Evolutionary conservation across 2,797 vertebrate genomes (phyloP), one percentile per base, ranked within the genome.

Genomic region (Sebastolobus alascanus): DNA sequence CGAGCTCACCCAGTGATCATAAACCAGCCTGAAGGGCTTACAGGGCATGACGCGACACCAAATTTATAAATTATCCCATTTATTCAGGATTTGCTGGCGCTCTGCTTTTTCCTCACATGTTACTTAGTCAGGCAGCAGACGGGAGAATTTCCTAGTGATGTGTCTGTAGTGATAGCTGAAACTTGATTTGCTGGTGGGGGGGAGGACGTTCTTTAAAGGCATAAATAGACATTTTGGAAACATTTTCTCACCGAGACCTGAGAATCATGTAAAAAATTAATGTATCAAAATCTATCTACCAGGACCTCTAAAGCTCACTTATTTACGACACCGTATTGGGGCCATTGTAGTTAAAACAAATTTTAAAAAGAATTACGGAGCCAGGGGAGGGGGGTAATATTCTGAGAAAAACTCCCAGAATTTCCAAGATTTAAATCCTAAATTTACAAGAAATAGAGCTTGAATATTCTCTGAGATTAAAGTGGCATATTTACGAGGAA

Each of bases 1-100:
- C 79, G 29, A 77, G 70, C 88, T 89, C 82, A 85, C 80, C 68
- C 77, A 29, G 80, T 78, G 89, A 92, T 89, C 91, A 88, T 93
- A 91, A 93, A 93, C 79, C 84, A 89, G 79, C 85, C 85, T 82
- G 84, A 89, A 85, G 83, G 79, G 79, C 89, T 90, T 73, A 63
- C 59, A 84, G 86, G 76, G 77, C 85, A 92, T 86, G 87, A 90
- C 79, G 74, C 75, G 85, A 86, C 80, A 89, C 71, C 60, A 68
- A 79, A 90, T 89, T 87, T 84, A 86, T 90, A 91, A 91, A 90
- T 87, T 84, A 87, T 90, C 82, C 88, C 80, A 83, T 92, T 93
- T 91, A 92, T 88, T 87, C 82, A 37, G 76, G 66, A 80, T 84
- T 85, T 86, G 79, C 78, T 88, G 82, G 69, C 60, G 18, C 75